A percentile compares a stretch with the other conserved stretches of the same genome.
Evolutionary conservation across 2,113 vertebrate genomes (phyloP).

Genomic region (Otolemur garnettii): DNA sequence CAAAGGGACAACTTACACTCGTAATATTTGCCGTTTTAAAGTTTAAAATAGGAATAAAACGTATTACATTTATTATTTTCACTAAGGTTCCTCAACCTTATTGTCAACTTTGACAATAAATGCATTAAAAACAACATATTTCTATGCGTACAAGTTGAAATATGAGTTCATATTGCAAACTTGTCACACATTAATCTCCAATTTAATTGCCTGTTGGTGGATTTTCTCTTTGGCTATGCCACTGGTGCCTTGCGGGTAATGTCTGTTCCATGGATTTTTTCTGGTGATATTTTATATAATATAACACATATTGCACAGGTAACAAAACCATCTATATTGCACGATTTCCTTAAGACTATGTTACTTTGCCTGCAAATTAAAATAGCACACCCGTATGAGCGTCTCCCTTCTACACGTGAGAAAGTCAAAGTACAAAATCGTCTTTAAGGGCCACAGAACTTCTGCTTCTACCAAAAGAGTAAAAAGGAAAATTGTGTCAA

Average conservation of each 20-base stretch:
- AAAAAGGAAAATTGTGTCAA: slow-evolving; percentile 47
- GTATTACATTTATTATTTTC: neutral
- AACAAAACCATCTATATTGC: neutral
- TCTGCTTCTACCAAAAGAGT: slow-evolving; percentile 43
- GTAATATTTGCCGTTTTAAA: neutral
- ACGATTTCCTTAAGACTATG: slow-evolving; percentile 15
- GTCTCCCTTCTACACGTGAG: neutral
- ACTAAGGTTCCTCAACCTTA: too few species aligned
- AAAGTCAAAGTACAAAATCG: neutral
- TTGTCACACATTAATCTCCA: neutral
- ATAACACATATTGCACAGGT: neutral
- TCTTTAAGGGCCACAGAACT: slow-evolving; percentile 38
- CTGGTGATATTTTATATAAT: neutral
- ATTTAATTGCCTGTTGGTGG: neutral
- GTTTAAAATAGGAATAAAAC: neutral
- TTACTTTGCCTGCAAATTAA: slow-evolving; percentile 7
- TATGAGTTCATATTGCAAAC: neutral
- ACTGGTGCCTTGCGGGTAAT: neutral
- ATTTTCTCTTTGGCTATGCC: neutral
- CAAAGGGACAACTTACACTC: neutral
- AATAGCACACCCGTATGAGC: neutral
- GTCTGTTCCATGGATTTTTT: neutral
- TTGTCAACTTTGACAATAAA: slow-evolving; percentile 47
- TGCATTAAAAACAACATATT: neutral
- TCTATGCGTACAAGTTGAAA: neutral